Conservation (phyloP, 2,888 invertebrate genomes). For the Serrognathus titanus region DNA sequence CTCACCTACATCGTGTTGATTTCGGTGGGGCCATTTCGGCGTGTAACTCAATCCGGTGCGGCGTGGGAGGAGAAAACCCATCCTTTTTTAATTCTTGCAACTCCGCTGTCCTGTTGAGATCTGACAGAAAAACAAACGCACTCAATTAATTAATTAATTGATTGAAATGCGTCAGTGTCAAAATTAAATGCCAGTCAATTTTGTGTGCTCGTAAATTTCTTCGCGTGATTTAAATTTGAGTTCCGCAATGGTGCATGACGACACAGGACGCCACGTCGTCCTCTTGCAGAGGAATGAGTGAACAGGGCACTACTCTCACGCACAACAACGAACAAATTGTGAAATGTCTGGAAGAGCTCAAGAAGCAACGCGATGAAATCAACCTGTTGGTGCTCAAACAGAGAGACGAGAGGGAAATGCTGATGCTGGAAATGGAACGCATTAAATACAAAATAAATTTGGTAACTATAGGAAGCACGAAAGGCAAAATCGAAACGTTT, state of each 20-base stretch:
- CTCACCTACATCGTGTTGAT: not conserved
- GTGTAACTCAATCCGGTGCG: slow-evolving; percentile 40
- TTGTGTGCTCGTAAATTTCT: no score
- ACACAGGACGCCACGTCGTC: no score
- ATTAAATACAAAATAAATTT: slow-evolving; percentile 40
- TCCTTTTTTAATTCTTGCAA: not conserved
- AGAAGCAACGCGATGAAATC: slow-evolving; percentile 37
- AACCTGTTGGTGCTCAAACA: slow-evolving; percentile 37
- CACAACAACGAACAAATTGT: slow-evolving; percentile 38
- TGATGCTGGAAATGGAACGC: slow-evolving; percentile 38
- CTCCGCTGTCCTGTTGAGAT: slow-evolving; percentile 5
- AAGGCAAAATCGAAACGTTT: not conserved
- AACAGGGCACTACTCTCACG: slow-evolving; percentile 24
- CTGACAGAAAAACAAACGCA: not conserved
- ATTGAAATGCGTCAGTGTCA: no score
- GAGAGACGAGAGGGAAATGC: slow-evolving; percentile 35
- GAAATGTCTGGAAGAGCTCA: slow-evolving; percentile 33
- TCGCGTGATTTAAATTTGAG: no score
- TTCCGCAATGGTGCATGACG: no score
- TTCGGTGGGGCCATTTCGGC: slow-evolving; percentile 7
- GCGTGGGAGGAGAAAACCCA: slow-evolving; percentile 35
- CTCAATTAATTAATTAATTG: no score
- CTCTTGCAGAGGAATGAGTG: not conserved
- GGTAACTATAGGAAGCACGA: slow-evolving; percentile 26
- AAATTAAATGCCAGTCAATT: no score